Evolutionary conservation across 2,888 invertebrate genomes (phyloP).

Genomic region (Archips xylosteana): DNA sequence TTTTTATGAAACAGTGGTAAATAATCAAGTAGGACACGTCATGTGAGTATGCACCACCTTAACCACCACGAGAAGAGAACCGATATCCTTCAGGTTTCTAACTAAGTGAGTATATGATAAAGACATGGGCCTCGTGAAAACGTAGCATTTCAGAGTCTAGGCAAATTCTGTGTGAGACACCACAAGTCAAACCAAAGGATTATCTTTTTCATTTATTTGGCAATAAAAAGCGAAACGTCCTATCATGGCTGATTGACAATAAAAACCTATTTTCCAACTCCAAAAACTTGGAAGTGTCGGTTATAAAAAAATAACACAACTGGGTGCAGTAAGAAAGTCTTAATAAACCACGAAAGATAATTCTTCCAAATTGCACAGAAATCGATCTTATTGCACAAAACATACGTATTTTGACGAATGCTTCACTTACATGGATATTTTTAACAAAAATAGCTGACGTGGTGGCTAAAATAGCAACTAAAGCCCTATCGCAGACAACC

Average conservation of each 20-base stretch:
- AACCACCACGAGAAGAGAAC: too few species aligned
- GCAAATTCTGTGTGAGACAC: too few species aligned
- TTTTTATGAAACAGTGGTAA: too few species aligned
- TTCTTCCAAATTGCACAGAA: neutral
- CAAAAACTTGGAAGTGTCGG: conserved; percentile 6
- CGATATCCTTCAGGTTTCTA: too few species aligned
- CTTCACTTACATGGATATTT: neutral
- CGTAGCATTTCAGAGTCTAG: too few species aligned
- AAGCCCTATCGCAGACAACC: neutral
- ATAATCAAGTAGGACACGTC: too few species aligned
- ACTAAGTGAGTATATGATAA: too few species aligned
- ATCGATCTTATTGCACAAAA: neutral
- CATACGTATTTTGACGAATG: neutral
- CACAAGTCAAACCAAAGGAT: neutral
- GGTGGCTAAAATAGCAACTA: neutral
- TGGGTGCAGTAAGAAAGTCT: neutral
- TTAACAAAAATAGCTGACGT: neutral
- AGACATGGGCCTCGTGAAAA: too few species aligned
- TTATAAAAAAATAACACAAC: conserved; percentile 8
- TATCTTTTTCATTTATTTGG: neutral
- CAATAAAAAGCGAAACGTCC: neutral
- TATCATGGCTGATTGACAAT: conserved; percentile 11
- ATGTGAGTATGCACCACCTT: too few species aligned
- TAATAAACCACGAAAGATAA: neutral
- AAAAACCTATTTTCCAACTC: neutral